Conservation (phyloP, 53 echinoderm and acorn worm species). For the Temnopleurus reevesii region DNA sequence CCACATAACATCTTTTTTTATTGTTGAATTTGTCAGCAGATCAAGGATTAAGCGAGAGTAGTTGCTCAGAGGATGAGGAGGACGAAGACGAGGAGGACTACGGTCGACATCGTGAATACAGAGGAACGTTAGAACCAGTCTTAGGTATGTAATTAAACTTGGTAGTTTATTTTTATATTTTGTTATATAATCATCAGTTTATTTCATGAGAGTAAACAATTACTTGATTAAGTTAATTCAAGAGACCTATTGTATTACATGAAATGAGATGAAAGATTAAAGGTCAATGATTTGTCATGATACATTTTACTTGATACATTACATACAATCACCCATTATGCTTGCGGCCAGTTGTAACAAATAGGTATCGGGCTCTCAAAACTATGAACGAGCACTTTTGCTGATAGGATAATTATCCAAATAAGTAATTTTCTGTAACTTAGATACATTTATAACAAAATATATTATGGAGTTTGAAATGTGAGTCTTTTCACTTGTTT, state of each 20-base stretch:
- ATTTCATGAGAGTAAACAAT: too few relatives aligned
- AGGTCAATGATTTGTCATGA: too few relatives aligned
- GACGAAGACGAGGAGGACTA: constrained; percentile 57
- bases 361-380: too few relatives aligned
- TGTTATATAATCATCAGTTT: too few relatives aligned
- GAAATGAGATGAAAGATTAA: too few relatives aligned
- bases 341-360: too few relatives aligned
- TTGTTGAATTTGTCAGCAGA: constrained; percentile 28
- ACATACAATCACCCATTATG: not conserved
- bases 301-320: not conserved
- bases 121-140: constrained; percentile 47
- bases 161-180: not conserved
- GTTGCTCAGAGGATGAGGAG: constrained; percentile 50
- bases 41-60: constrained; percentile 51
- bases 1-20: too few relatives aligned
- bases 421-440: too few relatives aligned
- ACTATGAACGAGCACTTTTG: too few relatives aligned
- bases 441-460: not conserved
- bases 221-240: too few relatives aligned
- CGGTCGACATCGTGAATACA: constrained; percentile 24
- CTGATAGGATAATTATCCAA: too few relatives aligned
- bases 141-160: not conserved
- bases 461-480: not conserved
- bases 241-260: too few relatives aligned
- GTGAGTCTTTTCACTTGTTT: not conserved